Evolutionary conservation across 2,113 vertebrate genomes (phyloP).

Genomic region (Climacteris rufus): DNA sequence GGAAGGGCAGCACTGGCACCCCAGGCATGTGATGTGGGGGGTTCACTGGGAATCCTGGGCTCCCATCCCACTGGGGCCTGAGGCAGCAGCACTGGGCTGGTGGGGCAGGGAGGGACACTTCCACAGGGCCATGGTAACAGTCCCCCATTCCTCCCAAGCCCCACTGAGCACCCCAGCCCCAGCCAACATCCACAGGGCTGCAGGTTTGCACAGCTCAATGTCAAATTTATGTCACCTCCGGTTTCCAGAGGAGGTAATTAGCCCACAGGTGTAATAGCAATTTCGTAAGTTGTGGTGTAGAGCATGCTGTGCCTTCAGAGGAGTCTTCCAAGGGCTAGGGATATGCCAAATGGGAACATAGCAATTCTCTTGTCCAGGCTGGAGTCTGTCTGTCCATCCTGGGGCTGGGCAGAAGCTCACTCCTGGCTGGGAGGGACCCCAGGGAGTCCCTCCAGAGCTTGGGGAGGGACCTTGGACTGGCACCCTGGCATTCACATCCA

Average conservation of each 20-base stretch:
- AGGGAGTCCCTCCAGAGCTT: not conserved
- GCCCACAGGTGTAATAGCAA: not conserved
- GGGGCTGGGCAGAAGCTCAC: fast-evolving
- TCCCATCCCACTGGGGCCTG: fast-evolving
- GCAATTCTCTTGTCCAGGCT: not conserved
- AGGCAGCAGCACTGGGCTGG: not conserved
- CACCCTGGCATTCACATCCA: fast-evolving
- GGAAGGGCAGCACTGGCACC: not conserved
- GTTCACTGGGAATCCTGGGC: not conserved
- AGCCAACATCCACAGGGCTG: fast-evolving
- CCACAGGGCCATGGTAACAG: fast-evolving
- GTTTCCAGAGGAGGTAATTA: conserved; percentile 6
- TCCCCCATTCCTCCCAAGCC: fast-evolving
- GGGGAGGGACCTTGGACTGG: fast-evolving
- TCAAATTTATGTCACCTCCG: not conserved
- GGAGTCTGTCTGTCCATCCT: not conserved
- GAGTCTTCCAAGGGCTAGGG: not conserved
- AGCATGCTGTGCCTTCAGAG: not conserved
- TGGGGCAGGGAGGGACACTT: not conserved
- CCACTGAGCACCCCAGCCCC: not conserved
- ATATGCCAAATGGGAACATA: not conserved
- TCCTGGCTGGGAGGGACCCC: not conserved
- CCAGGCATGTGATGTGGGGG: fast-evolving
- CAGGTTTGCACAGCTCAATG: not conserved
- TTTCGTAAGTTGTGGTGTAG: not conserved